Percentiles rank a stretch among this genome's conserved stretches.
phyloP scores from a whole-genome alignment of 2,797 vertebrate species.

The Rhinogobio ventralis region DNA sequence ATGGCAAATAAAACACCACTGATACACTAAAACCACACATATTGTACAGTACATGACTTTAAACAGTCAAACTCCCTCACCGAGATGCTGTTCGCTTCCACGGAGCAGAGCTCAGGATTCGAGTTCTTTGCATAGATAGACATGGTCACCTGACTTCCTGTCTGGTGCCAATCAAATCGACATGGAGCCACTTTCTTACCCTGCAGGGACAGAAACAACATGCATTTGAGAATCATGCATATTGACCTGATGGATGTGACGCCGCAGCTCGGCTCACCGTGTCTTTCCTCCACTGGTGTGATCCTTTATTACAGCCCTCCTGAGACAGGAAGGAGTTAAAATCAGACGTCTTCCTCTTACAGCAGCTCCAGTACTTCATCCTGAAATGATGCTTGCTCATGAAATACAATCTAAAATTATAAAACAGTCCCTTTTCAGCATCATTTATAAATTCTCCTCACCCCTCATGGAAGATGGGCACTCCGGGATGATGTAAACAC shows the following conservation, averaged over 20 bases:
- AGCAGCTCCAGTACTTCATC: conserved; percentile 99
- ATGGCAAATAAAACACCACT: background rate
- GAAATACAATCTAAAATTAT: background rate
- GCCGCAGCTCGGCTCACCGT: conserved; percentile 23
- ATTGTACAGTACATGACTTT: background rate
- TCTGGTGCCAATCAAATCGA: conserved; percentile 98
- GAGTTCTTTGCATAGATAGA: conserved; percentile 95
- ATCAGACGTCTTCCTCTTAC: conserved; percentile 96
- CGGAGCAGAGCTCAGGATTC: conserved; percentile 86
- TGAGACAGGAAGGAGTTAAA: conserved; percentile 96
- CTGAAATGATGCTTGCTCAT: conserved; percentile 66
- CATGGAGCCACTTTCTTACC: conserved; percentile 88
- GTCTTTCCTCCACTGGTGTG: conserved; percentile 87
- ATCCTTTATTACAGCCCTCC: conserved; percentile 88
- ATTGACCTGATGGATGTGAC: background rate
- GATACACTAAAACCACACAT: background rate
- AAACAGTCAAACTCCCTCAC: conserved; percentile 73
- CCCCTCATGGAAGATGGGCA: conserved; percentile 54
- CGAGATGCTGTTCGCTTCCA: conserved; percentile 90
- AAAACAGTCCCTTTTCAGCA: background rate
- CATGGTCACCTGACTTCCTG: conserved; percentile 92
- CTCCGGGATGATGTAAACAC: conserved; percentile 81
- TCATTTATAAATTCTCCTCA: background rate
- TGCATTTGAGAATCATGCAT: background rate
- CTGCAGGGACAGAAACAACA: conserved; percentile 57